Conservation (phyloP, 2,888 invertebrate genomes). For the Lycaena phlaeas region DNA sequence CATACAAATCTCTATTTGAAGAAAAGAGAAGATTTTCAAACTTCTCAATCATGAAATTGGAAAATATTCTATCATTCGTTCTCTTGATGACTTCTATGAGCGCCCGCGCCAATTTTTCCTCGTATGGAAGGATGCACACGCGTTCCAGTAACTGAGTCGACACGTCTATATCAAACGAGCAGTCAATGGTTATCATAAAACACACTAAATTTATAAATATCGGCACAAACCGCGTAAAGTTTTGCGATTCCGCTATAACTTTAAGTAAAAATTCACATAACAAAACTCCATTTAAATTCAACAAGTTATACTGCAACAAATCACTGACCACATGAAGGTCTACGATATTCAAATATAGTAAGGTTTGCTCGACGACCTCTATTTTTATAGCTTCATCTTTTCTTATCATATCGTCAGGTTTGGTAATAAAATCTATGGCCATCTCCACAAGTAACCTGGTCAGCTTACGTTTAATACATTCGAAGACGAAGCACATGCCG, state of each 20-base stretch:
- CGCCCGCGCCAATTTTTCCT: conserved; percentile 30
- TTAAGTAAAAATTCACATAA: conserved; percentile 43
- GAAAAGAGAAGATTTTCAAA: conserved; percentile 35
- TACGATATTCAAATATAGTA: conserved; percentile 37
- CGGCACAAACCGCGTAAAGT: conserved; percentile 48
- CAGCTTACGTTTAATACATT: conserved; percentile 33
- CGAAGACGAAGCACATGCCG: conserved; percentile 32
- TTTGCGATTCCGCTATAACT: conserved; percentile 42
- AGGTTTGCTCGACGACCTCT: conserved; percentile 29
- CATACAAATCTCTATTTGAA: conserved; percentile 23
- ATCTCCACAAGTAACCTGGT: conserved; percentile 40
- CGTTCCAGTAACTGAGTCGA: conserved; percentile 42
- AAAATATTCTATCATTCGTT: conserved; percentile 34
- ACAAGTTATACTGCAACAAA: conserved; percentile 25
- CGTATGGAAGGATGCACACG: conserved; percentile 43
- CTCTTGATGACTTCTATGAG: conserved; percentile 35
- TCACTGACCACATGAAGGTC: conserved; percentile 31
- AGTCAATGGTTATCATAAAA: conserved; percentile 30
- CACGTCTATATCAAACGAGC: conserved; percentile 29
- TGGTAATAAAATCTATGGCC: conserved; percentile 32
- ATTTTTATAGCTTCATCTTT: conserved; percentile 25
- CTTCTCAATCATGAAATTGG: conserved; percentile 27
- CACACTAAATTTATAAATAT: conserved; percentile 41
- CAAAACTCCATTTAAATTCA: conserved; percentile 8
- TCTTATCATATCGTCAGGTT: conserved; percentile 12